These are phyloP conservation scores for Hylia prasina DNA, from an alignment of 2,113 vertebrate species.

Conservation along the genomic window DNA sequence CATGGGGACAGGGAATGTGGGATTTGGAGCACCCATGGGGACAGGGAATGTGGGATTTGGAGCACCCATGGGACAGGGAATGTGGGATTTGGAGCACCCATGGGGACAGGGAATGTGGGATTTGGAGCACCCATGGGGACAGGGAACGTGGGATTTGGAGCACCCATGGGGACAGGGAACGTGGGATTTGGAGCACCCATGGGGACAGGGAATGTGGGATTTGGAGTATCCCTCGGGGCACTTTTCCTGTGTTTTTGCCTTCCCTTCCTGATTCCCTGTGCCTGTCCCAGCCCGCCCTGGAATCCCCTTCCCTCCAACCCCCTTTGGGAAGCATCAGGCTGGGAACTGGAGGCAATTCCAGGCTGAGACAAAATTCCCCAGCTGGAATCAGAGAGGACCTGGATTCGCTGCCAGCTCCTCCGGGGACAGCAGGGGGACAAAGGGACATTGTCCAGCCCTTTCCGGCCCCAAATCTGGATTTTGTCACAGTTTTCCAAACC, in stretches of 20 bases:
- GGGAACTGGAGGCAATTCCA: neutral
- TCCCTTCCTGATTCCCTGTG: fast-evolving
- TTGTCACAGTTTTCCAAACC: neutral
- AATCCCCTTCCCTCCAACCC: neutral
- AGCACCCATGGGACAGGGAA: no score
- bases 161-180: no score
- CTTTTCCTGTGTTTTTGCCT: fast-evolving
- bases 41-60: no score
- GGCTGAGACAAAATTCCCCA: neutral
- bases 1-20: no score
- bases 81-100: no score
- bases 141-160: no score
- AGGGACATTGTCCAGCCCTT: neutral
- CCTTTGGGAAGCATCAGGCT: neutral
- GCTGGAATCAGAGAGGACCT: neutral
- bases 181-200: neutral
- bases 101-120: no score
- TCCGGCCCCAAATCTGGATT: neutral
- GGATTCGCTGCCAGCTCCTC: neutral
- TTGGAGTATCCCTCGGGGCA: fast-evolving
- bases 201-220: fast-evolving
- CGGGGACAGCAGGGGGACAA: neutral
- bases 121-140: no score
- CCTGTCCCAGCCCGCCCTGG: neutral
- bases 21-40: no score